Base-by-base conservation (phyloP, 2,113 vertebrate species). In the Oxyruncus cristatus region DNA sequence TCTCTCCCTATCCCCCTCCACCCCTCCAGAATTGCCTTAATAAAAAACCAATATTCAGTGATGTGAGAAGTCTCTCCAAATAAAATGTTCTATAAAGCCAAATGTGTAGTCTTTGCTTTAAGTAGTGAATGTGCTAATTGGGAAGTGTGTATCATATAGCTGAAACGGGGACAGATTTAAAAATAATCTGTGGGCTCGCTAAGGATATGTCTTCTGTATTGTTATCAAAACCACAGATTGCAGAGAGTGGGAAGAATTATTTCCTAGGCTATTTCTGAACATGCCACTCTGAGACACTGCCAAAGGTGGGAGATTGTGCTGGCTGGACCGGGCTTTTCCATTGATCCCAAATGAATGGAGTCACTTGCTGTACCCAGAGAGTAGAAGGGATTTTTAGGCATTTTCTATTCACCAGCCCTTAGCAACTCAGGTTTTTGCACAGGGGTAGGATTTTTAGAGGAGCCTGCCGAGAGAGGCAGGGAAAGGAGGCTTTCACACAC, bases 51-150 rank as follows among this genome's bases (percentile, higher is more conserved):
- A 79, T 93, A 93, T 85, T 92, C 67, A 87, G 8, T 47, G n/a
- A 92, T 4, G 6, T 76, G 46, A 66, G 22, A 91, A 42, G 14
- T 75, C 9, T 94, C 90, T 97, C 70, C 68, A 89, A 98, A 97
- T 98, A 98, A 98, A 98, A 66, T 61, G 61, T 95, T 96, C 93
- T 89, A 49, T 81, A n/a, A 93, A 95, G 93, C 88, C 91, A 92
- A 93, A 84, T 26, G 32, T 47, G 61, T 70, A 44, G 32, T 67
- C 52, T 58, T 88, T 92, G 15, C 5, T 91, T 94, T 65, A 14
- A 79, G 27, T n/a, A 46, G 58, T 47, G 59, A 10, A 33, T n/a
- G 26, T 75, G 61, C 42, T 76, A 50, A n/a, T 18, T 1, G 3
- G 13, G 21, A 78, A 55, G 17, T 26, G 18, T 49, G 41, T 68